Evolutionary conservation across 2,797 vertebrate genomes (phyloP).

Genomic region (Pelobates cultripes): DNA sequence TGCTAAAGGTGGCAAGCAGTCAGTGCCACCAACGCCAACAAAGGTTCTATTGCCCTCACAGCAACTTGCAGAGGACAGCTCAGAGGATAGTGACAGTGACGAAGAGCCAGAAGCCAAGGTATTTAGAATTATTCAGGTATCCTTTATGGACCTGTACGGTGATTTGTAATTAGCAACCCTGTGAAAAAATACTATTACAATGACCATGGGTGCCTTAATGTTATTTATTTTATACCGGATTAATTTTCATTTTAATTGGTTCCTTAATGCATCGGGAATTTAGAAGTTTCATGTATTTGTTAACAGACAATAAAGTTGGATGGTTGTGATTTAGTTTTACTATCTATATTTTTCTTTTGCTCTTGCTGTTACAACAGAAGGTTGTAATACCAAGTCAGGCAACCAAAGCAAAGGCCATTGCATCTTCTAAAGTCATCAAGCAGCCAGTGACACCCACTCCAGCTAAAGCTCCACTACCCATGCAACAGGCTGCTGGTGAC

Average conservation of each 20-base stretch:
- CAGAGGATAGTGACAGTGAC: neutral
- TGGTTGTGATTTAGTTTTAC: too few relatives aligned
- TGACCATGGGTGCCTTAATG: too few relatives aligned
- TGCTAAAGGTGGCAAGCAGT: neutral
- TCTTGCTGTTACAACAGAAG: neutral
- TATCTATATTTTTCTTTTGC: too few relatives aligned
- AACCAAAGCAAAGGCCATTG: neutral
- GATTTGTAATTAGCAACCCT: too few relatives aligned
- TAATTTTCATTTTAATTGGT: too few relatives aligned
- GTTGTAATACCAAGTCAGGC: neutral
- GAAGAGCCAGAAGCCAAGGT: constrained; percentile 8
- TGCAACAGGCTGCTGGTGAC: neutral
- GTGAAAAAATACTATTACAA: too few relatives aligned
- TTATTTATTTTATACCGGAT: too few relatives aligned
- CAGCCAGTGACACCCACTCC: neutral
- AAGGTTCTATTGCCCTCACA: constrained; percentile 44
- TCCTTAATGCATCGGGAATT: too few relatives aligned
- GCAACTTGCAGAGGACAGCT: neutral
- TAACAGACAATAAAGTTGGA: too few relatives aligned
- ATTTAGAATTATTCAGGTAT: neutral
- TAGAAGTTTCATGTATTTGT: too few relatives aligned
- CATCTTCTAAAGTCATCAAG: neutral
- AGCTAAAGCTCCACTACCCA: constrained; percentile 47
- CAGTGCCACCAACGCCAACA: neutral
- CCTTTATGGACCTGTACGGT: too few relatives aligned